phyloP scores from a whole-genome alignment of 2,888 invertebrate species.

The Hirtodrosophila duncani region DNA sequence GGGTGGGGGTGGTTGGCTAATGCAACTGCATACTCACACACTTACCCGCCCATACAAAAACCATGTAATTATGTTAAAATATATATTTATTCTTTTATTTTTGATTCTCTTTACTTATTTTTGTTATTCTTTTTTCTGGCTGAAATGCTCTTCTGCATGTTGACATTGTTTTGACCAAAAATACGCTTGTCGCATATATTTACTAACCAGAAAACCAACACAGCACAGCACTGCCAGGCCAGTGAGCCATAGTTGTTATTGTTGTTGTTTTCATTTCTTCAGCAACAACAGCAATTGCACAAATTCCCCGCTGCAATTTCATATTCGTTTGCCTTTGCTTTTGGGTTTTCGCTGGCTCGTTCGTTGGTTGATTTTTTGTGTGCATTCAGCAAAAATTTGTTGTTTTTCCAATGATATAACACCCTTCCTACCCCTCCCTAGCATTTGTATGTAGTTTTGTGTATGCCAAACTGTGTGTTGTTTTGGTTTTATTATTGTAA shows the following conservation, averaged over 20 bases:
- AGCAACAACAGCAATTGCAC: constrained; percentile 23
- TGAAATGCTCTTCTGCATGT: constrained; percentile 47
- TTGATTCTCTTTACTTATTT: neutral
- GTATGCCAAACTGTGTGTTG: constrained; percentile 11
- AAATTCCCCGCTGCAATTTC: constrained; percentile 31
- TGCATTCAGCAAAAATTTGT: constrained; percentile 48
- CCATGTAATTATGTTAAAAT: constrained; percentile 43
- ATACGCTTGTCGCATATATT: constrained; percentile 61
- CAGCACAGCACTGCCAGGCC: constrained; percentile 18
- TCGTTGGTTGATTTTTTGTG: constrained; percentile 44
- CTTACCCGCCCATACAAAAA: neutral
- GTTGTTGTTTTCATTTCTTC: constrained; percentile 16
- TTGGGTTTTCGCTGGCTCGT: constrained; percentile 2
- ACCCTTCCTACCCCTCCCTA: too few species aligned
- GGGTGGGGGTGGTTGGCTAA: too few species aligned
- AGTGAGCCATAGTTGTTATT: constrained; percentile 17
- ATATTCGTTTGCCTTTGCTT: constrained; percentile 12
- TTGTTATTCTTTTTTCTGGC: constrained; percentile 34
- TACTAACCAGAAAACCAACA: constrained; percentile 44
- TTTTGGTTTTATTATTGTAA: constrained; percentile 54
- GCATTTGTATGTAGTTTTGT: constrained; percentile 10
- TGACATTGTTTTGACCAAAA: constrained; percentile 65
- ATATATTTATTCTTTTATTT: constrained; percentile 11
- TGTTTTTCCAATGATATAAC: too few species aligned
- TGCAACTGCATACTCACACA: constrained; percentile 29